Percentiles rank a stretch among this genome's conserved stretches.
phyloP scores from a whole-genome alignment of 2,888 invertebrate genomes.

The Aphodius sticticus region DNA sequence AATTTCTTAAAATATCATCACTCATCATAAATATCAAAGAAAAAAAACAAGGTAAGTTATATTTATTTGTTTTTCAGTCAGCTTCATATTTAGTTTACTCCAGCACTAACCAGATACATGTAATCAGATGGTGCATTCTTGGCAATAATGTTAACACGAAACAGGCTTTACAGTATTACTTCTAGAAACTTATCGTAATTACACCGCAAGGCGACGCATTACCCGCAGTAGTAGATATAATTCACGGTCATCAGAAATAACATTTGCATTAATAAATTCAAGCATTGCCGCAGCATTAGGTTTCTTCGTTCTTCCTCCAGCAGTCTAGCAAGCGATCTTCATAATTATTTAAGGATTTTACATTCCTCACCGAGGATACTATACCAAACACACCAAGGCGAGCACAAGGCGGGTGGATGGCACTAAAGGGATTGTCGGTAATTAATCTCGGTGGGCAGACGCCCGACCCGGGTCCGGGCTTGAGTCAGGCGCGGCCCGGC shows the following conservation, averaged over 20 bases:
- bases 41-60: too few species aligned
- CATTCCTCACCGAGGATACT: neutral
- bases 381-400: slow-evolving; percentile 28
- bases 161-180: neutral
- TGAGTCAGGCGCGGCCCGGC: slow-evolving; percentile 32
- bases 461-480: slow-evolving; percentile 10
- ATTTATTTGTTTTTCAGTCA: too few species aligned
- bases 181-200: neutral
- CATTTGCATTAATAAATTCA: neutral
- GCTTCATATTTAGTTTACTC: too few species aligned
- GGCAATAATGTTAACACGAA: neutral
- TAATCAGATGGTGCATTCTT: neutral
- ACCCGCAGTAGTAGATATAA: neutral
- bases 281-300: too few species aligned
- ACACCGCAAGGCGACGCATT: neutral
- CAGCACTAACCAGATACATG: too few species aligned
- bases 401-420: slow-evolving; percentile 32
- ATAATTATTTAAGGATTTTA: slow-evolving; percentile 25
- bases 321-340: neutral
- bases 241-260: neutral
- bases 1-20: too few species aligned
- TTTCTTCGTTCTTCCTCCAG: neutral
- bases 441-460: slow-evolving; percentile 32
- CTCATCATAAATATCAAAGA: too few species aligned
- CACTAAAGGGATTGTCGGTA: slow-evolving; percentile 36